phyloP scores from a whole-genome alignment of 2,113 vertebrate species.

The Coturnix japonica region DNA sequence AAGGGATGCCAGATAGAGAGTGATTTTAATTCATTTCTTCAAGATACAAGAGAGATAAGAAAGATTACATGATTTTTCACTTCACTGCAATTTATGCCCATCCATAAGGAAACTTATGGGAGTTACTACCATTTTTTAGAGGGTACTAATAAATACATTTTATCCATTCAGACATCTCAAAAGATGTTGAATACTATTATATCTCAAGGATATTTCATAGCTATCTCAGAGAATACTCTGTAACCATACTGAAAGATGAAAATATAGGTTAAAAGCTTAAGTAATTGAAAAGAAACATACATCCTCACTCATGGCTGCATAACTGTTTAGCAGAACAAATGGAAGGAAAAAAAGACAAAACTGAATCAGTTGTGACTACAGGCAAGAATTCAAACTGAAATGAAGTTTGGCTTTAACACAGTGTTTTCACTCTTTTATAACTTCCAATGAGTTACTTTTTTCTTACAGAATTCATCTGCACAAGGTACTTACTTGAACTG shows the following conservation, averaged over 20 bases:
- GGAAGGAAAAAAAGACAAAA: background rate
- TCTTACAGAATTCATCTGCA: background rate
- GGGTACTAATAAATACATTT: background rate
- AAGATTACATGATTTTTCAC: background rate
- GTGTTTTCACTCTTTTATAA: background rate
- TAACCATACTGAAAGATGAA: background rate
- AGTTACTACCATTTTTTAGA: background rate
- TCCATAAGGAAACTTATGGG: background rate
- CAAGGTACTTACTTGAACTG: background rate
- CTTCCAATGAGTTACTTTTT: background rate
- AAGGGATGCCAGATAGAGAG: background rate
- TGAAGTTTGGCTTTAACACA: background rate
- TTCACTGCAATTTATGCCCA: background rate
- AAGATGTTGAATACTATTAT: background rate
- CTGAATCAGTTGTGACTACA: background rate
- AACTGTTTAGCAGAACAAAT: background rate
- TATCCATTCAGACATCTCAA: background rate
- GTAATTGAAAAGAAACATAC: background rate
- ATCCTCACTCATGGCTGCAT: rapidly evolving
- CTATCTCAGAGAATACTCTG: background rate
- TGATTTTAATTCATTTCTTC: too few relatives aligned
- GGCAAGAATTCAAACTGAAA: background rate
- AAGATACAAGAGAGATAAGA: background rate
- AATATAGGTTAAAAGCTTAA: background rate
- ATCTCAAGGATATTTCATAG: background rate